A percentile compares a stretch with the other conserved stretches of the same genome.
Evolutionary conservation across 2,113 vertebrate species (phyloP).

Genomic region (Meles meles): DNA sequence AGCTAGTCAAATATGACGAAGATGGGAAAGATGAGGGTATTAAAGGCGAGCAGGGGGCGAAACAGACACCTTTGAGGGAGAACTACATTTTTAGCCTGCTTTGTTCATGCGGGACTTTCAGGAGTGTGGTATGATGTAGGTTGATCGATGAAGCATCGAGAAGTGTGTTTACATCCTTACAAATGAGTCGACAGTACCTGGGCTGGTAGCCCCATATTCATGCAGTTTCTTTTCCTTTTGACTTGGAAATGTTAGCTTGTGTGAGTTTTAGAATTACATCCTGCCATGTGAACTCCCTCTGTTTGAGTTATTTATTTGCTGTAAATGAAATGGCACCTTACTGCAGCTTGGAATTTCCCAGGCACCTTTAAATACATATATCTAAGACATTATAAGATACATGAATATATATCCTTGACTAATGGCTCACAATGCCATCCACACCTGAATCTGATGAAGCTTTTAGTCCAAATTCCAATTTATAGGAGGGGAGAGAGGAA

Average conservation of each 20-base stretch:
- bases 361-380: slow-evolving; percentile 54
- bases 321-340: slow-evolving; percentile 49
- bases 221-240: not conserved
- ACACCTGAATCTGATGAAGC: not conserved
- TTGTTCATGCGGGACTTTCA: not conserved
- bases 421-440: not conserved
- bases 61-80: not conserved
- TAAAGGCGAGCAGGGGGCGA: not conserved
- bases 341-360: slow-evolving; percentile 57
- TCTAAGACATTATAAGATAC: slow-evolving; percentile 53
- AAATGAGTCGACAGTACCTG: not conserved
- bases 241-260: not conserved
- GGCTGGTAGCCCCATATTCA: not conserved
- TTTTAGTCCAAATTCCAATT: not conserved
- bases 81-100: not conserved
- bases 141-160: not conserved
- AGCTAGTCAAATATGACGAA: not conserved
- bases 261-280: not conserved
- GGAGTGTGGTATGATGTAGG: not conserved
- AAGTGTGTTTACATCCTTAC: not conserved
- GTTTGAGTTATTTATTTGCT: slow-evolving; percentile 24
- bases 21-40: not conserved
- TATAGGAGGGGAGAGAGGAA: not conserved
- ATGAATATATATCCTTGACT: not conserved
- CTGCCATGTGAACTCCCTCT: not conserved